These are phyloP conservation scores for Zosterops lateralis DNA, from an alignment of 2,113 vertebrate genomes.

Conservation along the genomic window DNA sequence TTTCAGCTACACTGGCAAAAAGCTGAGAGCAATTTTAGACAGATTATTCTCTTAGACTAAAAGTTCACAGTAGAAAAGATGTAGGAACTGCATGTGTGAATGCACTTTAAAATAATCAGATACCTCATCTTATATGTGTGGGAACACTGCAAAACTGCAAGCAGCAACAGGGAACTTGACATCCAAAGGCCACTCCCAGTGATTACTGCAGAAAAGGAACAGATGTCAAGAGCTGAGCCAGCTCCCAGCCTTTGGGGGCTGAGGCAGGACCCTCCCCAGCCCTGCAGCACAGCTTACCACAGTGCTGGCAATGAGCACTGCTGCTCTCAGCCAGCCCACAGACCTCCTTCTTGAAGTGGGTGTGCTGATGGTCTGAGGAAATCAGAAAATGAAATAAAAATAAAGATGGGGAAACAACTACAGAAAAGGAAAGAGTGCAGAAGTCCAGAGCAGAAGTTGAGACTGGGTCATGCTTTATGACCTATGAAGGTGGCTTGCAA, in stretches of 20 bases:
- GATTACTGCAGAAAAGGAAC: neutral
- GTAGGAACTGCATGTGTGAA: neutral
- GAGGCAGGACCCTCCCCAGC: neutral
- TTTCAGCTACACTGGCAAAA: neutral
- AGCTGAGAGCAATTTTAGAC: neutral
- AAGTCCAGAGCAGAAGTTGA: neutral
- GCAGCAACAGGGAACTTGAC: neutral
- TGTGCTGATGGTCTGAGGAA: neutral
- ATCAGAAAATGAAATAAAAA: neutral
- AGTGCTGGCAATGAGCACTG: neutral
- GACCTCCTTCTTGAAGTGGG: neutral
- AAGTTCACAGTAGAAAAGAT: neutral
- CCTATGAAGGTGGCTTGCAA: neutral
- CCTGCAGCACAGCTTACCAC: neutral
- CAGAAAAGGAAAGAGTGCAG: neutral
- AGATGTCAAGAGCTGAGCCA: neutral
- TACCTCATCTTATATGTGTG: neutral
- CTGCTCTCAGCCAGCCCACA: neutral
- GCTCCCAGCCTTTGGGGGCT: neutral
- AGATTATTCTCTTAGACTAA: neutral
- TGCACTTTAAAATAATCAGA: neutral
- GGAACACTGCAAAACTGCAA: neutral
- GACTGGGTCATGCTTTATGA: neutral
- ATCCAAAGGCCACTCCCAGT: neutral
- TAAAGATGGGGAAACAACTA: neutral